A percentile compares a stretch with the other conserved stretches of the same genome.
phyloP scores from a whole-genome alignment of 2,888 invertebrate genomes.

The Dascillus cervinus region DNA sequence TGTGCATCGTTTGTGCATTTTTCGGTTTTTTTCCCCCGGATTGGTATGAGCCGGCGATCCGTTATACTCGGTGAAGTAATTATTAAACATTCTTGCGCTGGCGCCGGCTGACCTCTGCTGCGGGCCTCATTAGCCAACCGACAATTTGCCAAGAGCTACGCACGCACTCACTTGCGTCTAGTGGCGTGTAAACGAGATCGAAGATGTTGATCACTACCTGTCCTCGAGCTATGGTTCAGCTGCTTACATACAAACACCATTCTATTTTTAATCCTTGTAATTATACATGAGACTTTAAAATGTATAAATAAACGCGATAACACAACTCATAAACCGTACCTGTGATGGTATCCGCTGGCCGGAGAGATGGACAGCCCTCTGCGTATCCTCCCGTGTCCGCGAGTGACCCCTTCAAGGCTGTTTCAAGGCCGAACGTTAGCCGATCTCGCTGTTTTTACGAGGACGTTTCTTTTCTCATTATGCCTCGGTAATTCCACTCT shows the following conservation, averaged over 20 bases:
- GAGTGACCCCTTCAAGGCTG: conserved; percentile 42
- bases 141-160: conserved; percentile 27
- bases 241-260: too few species aligned
- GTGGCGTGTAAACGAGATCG: conserved; percentile 9
- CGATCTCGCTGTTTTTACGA: conserved; percentile 35
- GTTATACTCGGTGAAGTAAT: conserved; percentile 22
- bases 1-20: too few species aligned
- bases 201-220: conserved; percentile 7
- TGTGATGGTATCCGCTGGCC: too few species aligned
- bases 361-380: conserved; percentile 11
- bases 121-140: conserved; percentile 28
- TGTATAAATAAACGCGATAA: too few species aligned
- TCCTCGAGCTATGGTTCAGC: conserved; percentile 13
- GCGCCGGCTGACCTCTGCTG: conserved; percentile 30
- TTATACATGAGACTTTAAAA: too few species aligned
- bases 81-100: conserved; percentile 26
- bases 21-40: too few species aligned
- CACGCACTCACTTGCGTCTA: conserved; percentile 16
- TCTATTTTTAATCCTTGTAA: too few species aligned
- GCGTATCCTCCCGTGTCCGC: conserved; percentile 22
- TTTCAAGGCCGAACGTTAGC: conserved; percentile 45
- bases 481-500: conserved; percentile 39
- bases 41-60: conserved; percentile 16
- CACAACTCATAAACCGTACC: too few species aligned
- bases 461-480: conserved; percentile 37